Evolutionary conservation across 2,113 vertebrate genomes (phyloP).

Genomic region (Sardina pilchardus): DNA sequence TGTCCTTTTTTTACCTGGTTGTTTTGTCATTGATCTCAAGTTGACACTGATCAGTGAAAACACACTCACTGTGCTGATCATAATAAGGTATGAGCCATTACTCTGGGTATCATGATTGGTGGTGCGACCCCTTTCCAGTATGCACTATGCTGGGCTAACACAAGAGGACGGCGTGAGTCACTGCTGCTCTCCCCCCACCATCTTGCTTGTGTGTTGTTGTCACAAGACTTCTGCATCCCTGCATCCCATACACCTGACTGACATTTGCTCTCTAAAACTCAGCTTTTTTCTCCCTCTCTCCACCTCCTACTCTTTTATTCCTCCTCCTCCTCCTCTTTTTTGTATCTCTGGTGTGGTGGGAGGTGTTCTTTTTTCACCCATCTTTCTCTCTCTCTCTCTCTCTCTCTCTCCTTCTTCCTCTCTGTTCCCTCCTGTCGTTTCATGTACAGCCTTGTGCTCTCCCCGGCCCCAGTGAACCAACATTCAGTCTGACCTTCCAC

Average conservation of each 20-base stretch:
- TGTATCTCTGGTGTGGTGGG: neutral
- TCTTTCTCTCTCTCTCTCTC: slow-evolving; percentile 12
- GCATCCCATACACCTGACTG: neutral
- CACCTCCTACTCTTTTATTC: slow-evolving; percentile 32
- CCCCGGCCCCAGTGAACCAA: slow-evolving; percentile 30
- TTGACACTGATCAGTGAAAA: neutral
- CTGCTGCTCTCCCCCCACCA: neutral
- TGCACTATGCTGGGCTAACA: neutral
- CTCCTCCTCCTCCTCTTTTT: neutral
- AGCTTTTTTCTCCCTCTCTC: neutral
- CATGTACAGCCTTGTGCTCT: slow-evolving; percentile 20
- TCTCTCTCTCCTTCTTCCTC: neutral
- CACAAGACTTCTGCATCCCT: neutral
- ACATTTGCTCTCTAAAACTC: neutral
- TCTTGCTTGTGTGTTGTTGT: neutral
- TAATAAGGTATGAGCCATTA: too few relatives aligned
- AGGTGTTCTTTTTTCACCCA: neutral
- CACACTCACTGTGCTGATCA: too few relatives aligned
- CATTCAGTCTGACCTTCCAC: slow-evolving; percentile 43
- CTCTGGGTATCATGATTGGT: neutral
- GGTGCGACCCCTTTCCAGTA: neutral
- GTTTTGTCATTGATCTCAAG: neutral
- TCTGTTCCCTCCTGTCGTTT: neutral
- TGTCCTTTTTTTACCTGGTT: neutral
- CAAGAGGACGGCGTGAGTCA: neutral